Conservation (phyloP, 2,797 vertebrate genomes). For the Lepilemur ruficaudatus region DNA sequence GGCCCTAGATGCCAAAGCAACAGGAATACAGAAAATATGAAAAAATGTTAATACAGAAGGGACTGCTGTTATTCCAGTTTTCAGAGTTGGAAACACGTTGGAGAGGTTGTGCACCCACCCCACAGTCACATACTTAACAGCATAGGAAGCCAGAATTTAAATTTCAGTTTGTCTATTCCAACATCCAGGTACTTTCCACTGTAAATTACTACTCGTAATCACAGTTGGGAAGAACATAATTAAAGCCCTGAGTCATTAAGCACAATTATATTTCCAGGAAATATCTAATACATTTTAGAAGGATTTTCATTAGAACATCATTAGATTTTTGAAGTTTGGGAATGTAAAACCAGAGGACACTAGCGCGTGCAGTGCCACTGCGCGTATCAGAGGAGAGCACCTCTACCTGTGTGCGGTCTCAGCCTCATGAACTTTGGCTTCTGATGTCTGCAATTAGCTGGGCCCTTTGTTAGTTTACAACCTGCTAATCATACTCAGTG, state of each 20-base stretch:
- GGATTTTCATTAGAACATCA: neutral
- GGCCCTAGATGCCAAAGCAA: neutral
- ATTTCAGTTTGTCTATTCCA: neutral
- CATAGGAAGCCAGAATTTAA: neutral
- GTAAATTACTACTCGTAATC: neutral
- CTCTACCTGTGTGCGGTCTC: neutral
- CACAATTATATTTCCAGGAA: neutral
- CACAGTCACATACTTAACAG: neutral
- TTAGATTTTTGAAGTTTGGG: neutral
- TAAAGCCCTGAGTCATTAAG: neutral
- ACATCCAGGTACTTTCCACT: neutral
- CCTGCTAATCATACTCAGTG: neutral
- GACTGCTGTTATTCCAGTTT: neutral
- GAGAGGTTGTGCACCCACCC: conserved; percentile 26
- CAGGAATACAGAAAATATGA: neutral
- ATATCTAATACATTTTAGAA: neutral
- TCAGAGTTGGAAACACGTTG: neutral
- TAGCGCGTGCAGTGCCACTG: neutral
- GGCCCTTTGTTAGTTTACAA: neutral
- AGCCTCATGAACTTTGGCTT: neutral
- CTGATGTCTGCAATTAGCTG: neutral
- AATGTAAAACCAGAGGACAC: neutral
- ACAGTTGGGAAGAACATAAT: neutral
- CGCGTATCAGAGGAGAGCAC: neutral
- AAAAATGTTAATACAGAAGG: neutral